Base-by-base conservation (phyloP, 2,888 invertebrate genomes). In the Pandemis cinnamomeana region DNA sequence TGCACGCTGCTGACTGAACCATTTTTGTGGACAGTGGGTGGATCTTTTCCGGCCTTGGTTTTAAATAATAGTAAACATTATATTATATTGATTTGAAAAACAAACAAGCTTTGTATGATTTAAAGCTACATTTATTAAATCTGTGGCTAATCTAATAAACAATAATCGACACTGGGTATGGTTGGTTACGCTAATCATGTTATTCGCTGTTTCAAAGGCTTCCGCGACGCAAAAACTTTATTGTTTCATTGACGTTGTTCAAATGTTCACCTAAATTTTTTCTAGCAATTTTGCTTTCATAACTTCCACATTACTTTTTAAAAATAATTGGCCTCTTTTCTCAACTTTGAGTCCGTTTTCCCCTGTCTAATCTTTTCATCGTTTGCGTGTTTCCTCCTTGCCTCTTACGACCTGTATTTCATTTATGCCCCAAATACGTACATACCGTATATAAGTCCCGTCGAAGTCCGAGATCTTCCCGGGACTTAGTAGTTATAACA, bases 401-500 rank as follows among this genome's bases (percentile, higher is more conserved):
- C n/a, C 6, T 53, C 15, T 36, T 44, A 60, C 46, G 3, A 36
- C 27, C 58, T 41, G 20, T 69, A 51, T 64, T 76, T 75, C 58
- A 62, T 75, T 67, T 51, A 55, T 77, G 69, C 76, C 76, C 64
- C 71, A 67, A 78, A 75, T 77, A 68, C 78, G 79, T 80, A 78
- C 76, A 80, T 78, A 76, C 71, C 72, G 82, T 84, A 79, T 80
- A 77, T 74, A 78, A 75, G 86, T 84, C 78, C 80, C 84, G 84
- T 75, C 80, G 80, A 84, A 86, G 82, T 84, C 84, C 79, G 70
- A 82, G 82, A 81, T 83, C 84, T 84, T 82, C 77, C 71, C 46
- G 81, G 79, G 88, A 88, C 88, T 91, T 87, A 85, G 84, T 84
- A 84, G 86, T 88, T 89, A 87, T 88, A 91, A 90, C 87, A 87